Evolutionary conservation across 2,113 vertebrate species (phyloP), one percentile per base, ranked within the genome.

Genomic region (Budorcas taxicolor): DNA sequence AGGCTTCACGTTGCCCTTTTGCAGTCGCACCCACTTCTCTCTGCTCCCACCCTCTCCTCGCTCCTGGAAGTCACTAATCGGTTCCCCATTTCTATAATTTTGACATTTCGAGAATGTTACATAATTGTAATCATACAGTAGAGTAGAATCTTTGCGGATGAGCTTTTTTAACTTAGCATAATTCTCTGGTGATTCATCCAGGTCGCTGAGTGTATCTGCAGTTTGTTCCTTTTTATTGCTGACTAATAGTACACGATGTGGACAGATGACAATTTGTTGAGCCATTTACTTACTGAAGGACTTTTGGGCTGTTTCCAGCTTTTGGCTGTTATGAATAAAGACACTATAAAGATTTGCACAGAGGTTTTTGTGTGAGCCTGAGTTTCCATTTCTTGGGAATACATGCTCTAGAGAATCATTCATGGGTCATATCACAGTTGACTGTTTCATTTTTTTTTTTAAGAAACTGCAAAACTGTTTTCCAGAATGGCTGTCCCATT

Each of bases 61-160:
- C 45, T 90, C 89, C 89, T n/a, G 62, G 45, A 40, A 87, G 91
- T 85, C 71, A 60, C 71, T 90, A n/a, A 85, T 91, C 91, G 74
- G 88, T 74, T 96, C 60, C 78, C 45, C 88, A 87, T 71, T 92
- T 81, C 74, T 71, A 36, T 74, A 78, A 88, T 87, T 86, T 19
- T 95, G 40, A 89, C 93, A 92, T 97, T 93, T 94, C 13, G 50
- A 91, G 50, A 83, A 89, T 36, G 50, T 62, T 92, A 95, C 7
- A 36, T 88, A 92, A 93, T 90, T 93, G 43, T 89, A 67, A 93
- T 58, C 50, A 67, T 31, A 50, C 71, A 90, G 60, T 31, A 27
- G 29, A 84, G 81, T 84, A 58, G 25, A 45, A 76, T 33, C 53
- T 95, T 71, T 4, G 6, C 13, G 4, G 19, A 29, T 1, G 10